Evolutionary conservation across 2,888 invertebrate genomes (phyloP).

Genomic region (Leptothorax acervorum): DNA sequence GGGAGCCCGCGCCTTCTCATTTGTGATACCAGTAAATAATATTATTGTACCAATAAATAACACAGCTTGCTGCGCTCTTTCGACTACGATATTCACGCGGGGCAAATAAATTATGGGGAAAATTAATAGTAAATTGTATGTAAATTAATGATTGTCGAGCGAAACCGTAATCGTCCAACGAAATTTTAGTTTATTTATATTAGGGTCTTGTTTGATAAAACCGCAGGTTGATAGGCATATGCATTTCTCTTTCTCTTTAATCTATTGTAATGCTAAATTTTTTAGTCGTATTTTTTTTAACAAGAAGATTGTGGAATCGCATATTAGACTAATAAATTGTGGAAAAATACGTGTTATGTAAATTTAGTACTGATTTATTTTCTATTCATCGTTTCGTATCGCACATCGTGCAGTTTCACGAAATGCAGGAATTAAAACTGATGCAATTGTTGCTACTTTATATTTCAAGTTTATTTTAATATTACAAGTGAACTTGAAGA

Average conservation of each 20-base stretch:
- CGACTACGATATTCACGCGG: constrained; percentile 6
- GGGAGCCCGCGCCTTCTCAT: constrained; percentile 6
- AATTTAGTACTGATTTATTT: background rate
- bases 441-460: background rate
- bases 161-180: background rate
- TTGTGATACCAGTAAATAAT: constrained; percentile 24
- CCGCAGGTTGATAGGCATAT: background rate
- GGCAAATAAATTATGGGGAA: background rate
- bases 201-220: background rate
- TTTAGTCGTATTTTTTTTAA: background rate
- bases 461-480: background rate
- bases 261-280: background rate
- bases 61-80: background rate
- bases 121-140: constrained; percentile 27
- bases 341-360: background rate
- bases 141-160: background rate
- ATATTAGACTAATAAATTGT: background rate
- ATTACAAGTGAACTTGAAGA: background rate
- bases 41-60: constrained; percentile 25
- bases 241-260: background rate
- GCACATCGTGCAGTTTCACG: background rate
- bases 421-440: background rate
- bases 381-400: background rate
- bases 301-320: background rate
- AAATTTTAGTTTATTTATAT: background rate